Base-by-base conservation (phyloP, 2,888 invertebrate genomes). In the Corythucha ciliata region DNA sequence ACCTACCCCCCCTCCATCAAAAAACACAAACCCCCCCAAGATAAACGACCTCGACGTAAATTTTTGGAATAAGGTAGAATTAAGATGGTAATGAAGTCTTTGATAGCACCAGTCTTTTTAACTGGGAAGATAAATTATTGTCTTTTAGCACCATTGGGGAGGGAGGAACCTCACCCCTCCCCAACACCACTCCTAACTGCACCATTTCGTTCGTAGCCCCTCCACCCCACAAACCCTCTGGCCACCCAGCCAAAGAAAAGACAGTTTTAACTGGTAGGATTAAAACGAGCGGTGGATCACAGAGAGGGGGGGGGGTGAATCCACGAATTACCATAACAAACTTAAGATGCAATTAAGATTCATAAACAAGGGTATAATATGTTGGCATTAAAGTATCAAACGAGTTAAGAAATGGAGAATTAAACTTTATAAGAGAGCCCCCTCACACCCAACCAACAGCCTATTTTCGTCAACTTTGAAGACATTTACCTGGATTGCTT, bases 311-410 rank as follows among this genome's bases (percentile, higher is more conserved):
- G 29, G n/a, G 29, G 29, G n/a, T 10, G 10, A n/a, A n/a, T 18
- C 18, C 33, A 10, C 14, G 7, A 33, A 33, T 33, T 33, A 33
- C 33, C 33, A 33, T 33, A 33, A 33, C 33, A 33, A 33, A 33
- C 33, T 33, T 18, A 18, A 33, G 33, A 3, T 18, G 33, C 33
- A 33, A 33, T 33, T 33, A 33, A 33, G 33, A 33, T 33, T 33
- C 33, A 33, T 33, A 33, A 33, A 33, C 33, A 33, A 33, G 33
- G 33, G 33, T 33, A 18, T 33, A 33, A 33, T 33, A 33, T 33
- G 33, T 33, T 16, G 18, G 33, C 33, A 33, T 33, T 33, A 33
- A 33, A 33, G 33, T 33, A 33, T 33, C 33, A 33, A 33, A 33
- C 14, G 18, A 18, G 14, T 33, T 33, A 33, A 3, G n/a, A n/a